Evolutionary conservation across 2,797 vertebrate species (phyloP), one percentile per base, ranked within the genome.

Genomic region (Peromyscus attwateri): DNA sequence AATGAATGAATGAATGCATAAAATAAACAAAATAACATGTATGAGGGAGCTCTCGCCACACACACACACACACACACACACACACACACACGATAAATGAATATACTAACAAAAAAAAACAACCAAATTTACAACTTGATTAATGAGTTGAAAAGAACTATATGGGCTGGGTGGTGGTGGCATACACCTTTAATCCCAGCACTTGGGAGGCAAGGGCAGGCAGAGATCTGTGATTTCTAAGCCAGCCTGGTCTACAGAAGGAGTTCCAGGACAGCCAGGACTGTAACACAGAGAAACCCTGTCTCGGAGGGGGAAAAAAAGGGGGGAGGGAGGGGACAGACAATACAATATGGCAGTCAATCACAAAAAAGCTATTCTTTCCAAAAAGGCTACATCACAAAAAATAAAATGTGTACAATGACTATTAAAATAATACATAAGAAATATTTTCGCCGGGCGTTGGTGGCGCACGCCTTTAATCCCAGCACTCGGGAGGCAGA

Each of bases 371-470:
- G 13, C 25, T 89, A 16, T 23, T 73, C 52, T 81, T 66, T 62
- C 55, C 60, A 87, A 91, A 92, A 87, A 57, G 29, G 34, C 37
- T 89, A n/a, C 3, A 85, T 80, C 64, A 95, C 62, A 94, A 81
- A 89, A 89, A 93, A 71, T 19, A 94, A 85, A 89, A 79, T 77
- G 6, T 60, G 2, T 43, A 2, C 2, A 76, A n/a, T 43, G 1
- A 55, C 3, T 55, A 93, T 43, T 71, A 55, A 73, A 91, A 57
- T n/a, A 73, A 88, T 52, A 97, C 5, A 92, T 75, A 64, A 83
- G 10, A 64, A 12, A 5, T 23, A 85, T 94, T 99, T 99, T 98
- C 99, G 99, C n/a, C n/a, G n/a, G n/a, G n/a, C n/a, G n/a, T n/a
- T n/a, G n/a, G n/a, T n/a, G n/a, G n/a, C n/a, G n/a, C n/a, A n/a